phyloP scores from a whole-genome alignment of 2,797 vertebrate species.

The Myoxocephalus aenaeus region DNA sequence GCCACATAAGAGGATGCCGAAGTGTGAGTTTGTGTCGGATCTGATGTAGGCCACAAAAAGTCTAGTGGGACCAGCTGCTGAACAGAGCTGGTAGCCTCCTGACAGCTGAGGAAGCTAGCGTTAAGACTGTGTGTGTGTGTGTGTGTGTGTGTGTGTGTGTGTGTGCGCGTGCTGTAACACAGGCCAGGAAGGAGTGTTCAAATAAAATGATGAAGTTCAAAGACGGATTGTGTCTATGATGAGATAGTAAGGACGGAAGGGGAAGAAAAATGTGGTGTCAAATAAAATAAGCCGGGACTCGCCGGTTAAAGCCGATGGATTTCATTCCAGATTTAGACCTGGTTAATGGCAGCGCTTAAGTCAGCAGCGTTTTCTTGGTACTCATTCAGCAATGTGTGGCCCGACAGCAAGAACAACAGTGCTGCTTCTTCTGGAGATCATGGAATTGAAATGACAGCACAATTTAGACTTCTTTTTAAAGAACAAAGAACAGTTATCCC shows the following conservation, averaged over 20 bases:
- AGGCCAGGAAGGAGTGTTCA: slow-evolving; percentile 64
- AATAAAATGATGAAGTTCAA: slow-evolving; percentile 61
- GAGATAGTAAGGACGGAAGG: slow-evolving; percentile 51
- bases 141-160: slow-evolving; percentile 26
- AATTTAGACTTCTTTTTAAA: slow-evolving; percentile 17
- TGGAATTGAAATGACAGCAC: slow-evolving; percentile 17
- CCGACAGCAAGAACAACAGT: slow-evolving; percentile 39
- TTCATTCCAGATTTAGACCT: slow-evolving; percentile 65
- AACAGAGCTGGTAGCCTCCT: slow-evolving; percentile 58
- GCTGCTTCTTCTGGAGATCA: slow-evolving; percentile 14
- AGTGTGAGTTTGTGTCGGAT: slow-evolving; percentile 70
- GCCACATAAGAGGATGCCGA: slow-evolving; percentile 62
- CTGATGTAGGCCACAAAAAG: slow-evolving; percentile 39
- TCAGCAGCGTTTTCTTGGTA: slow-evolving; percentile 26
- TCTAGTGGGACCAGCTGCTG: slow-evolving; percentile 60
- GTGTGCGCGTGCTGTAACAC: slow-evolving; percentile 47
- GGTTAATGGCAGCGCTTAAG: slow-evolving; percentile 54
- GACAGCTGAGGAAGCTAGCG: slow-evolving; percentile 64
- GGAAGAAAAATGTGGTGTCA: slow-evolving; percentile 55
- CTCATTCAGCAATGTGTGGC: slow-evolving; percentile 34
- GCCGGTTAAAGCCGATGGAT: slow-evolving; percentile 53
- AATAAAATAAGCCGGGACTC: slow-evolving; percentile 47
- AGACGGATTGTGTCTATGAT: slow-evolving; percentile 63
- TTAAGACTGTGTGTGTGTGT: slow-evolving; percentile 22
- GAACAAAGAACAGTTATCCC: background rate